These are phyloP conservation scores for Perodicticus potto DNA, from an alignment of 2,797 vertebrate species.

Conservation along the genomic window DNA sequence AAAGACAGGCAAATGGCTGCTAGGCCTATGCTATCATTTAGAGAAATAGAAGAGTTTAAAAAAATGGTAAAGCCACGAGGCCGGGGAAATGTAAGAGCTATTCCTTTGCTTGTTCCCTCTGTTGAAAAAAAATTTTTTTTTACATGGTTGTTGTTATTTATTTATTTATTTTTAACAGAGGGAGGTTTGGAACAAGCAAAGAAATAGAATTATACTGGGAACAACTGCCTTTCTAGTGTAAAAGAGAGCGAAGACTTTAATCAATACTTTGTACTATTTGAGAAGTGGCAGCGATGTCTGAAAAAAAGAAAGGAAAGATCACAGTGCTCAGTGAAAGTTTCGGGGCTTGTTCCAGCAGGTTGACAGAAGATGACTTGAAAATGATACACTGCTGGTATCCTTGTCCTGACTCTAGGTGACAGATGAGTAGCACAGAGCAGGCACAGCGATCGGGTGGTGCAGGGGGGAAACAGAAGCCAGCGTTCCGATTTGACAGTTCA, in stretches of 20 bases:
- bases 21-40: constrained; percentile 56
- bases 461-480: background rate
- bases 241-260: constrained; percentile 34
- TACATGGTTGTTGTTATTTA: background rate
- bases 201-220: background rate
- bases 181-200: constrained; percentile 46
- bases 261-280: constrained; percentile 50
- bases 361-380: constrained; percentile 67
- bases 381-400: constrained; percentile 58
- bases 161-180: constrained; percentile 32
- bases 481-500: background rate
- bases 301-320: background rate
- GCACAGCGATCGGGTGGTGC: background rate
- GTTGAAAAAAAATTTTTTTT: background rate
- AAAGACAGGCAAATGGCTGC: constrained; percentile 47
- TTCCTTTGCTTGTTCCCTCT: too few species aligned
- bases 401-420: constrained; percentile 64
- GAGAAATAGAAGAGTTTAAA: constrained; percentile 18
- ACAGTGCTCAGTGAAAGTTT: constrained; percentile 20
- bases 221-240: constrained; percentile 21
- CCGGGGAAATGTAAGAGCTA: background rate
- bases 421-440: constrained; percentile 46
- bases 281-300: background rate
- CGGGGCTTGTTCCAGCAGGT: constrained; percentile 67
- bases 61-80: constrained; percentile 30